Evolutionary conservation across 2,888 invertebrate species (phyloP), one percentile per base, ranked within the genome.

Genomic region (Caenorhabditis sp.): DNA sequence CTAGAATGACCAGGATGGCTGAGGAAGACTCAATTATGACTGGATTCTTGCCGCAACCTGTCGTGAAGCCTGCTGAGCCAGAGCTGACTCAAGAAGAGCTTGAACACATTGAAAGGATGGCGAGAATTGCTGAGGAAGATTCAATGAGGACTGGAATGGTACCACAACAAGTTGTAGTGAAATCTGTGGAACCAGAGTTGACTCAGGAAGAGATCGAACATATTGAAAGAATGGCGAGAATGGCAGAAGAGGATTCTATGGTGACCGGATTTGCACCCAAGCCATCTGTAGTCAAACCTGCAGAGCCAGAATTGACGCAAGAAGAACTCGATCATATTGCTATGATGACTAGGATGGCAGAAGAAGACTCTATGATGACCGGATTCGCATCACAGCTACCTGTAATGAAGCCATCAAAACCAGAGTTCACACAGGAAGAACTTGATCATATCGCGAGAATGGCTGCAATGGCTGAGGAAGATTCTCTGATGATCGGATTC

Each of bases 41-140:
- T 14, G 17, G 12, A 17, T 43, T 43, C 17, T 7, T 17, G 43
- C 2, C 7, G 3, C 43, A 43, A 43, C 7, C 59, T 31, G 10
- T 31, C 31, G 21, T n/a, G 3, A 27, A 60, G 36, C 59, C 36
- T 8, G 23, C 12, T 5, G 58, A 60, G 49, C 59, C 49, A 59
- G 68, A 73, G n/a, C 62, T 82, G 31, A 83, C 83, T 1, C 71
- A 65, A 57, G 85, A 81, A 58, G 85, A 83, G 67, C 59, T 85
- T 5, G 81, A 77, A 25, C 85, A 86, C 56, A 85, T 85, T 63
- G 66, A 70, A 21, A 63, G 72, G 23, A 77, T 84, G n/a, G 62
- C 67, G 12, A 71, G 67, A 43, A 66, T 72, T 63, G 83, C 83
- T 3, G 56, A 36, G 36, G 60, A 62, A 14, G 43, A 43, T 43